A percentile compares a stretch with the other conserved stretches of the same genome.
Conservation (phyloP, 2,797 vertebrate genomes). For the Chromobotia macracanthus region DNA sequence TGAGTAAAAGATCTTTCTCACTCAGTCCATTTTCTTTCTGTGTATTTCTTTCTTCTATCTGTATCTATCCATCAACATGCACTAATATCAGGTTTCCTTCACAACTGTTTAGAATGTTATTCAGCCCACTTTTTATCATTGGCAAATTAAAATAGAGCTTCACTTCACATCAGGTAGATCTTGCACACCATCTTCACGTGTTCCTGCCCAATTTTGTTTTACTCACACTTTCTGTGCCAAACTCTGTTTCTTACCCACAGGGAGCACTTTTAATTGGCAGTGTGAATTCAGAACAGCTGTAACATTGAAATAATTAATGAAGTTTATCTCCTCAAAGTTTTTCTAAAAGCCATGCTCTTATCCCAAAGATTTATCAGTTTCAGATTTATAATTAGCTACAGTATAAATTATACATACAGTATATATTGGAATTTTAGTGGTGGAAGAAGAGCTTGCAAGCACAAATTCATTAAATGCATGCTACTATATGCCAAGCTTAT, state of each 20-base stretch:
- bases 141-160: slow-evolving; percentile 64
- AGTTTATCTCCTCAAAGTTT: slow-evolving; percentile 1
- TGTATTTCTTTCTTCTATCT: slow-evolving; percentile 7
- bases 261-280: slow-evolving; percentile 40
- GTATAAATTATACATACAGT: background rate
- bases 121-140: slow-evolving; percentile 63
- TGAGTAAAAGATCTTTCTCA: no score
- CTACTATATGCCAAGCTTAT: background rate
- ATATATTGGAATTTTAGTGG: background rate
- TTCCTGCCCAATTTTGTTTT: background rate
- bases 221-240: slow-evolving; percentile 3
- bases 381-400: slow-evolving; percentile 12
- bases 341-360: background rate
- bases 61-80: background rate
- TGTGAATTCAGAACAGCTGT: slow-evolving; percentile 34
- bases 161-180: slow-evolving; percentile 44
- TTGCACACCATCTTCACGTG: slow-evolving; percentile 17
- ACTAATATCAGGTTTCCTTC: slow-evolving; percentile 13
- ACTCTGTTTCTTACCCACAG: slow-evolving; percentile 6
- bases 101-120: slow-evolving; percentile 36
- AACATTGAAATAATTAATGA: slow-evolving; percentile 25
- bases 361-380: slow-evolving; percentile 2
- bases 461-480: no score
- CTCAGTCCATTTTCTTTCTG: background rate
- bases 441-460: no score